Base-by-base conservation (phyloP, 92 coral and sea anemone genomes). In the Porites evermanni region DNA sequence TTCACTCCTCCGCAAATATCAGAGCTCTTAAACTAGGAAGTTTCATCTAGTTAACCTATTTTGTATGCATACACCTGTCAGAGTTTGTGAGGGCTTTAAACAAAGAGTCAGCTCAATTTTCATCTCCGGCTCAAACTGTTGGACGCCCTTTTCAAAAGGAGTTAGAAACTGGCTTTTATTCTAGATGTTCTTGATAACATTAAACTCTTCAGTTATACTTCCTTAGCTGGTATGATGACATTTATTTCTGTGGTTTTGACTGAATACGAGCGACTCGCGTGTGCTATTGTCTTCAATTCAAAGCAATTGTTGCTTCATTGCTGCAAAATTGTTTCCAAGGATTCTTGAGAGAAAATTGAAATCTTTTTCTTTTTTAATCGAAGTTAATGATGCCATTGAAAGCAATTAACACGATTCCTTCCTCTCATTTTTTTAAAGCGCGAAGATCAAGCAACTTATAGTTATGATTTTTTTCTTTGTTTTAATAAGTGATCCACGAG, bases 51-150 rank as follows among this genome's bases (percentile, higher is more conserved):
- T 38, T 38, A 38, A 38, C 6, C 47, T 38, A 38, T 38, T 38
- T 38, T 38, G 47, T 38, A 38, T 38, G 47, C 47, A 38, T 38
- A 38, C 47, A 38, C 47, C 47, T 38, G 47, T 38, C 47, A 38
- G 47, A 38, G 47, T 20, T 7, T n/a, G 18, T 18, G 21, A 16
- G 17, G 66, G 66, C 66, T 14, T 63, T 14, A 63, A 9, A 54
- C 60, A 54, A 54, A 7, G 60, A 32, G 47, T 38, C 47, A 38
- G 47, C 5, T 4, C 2, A 8, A 9, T 59, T 63, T 74, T 51
- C 78, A 74, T 74, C 78, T 74, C 78, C 78, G 78, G 78, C 18
- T 5, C 24, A 51, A 60, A 7, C 64, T 19, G 53, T 74, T 32
- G 78, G 78, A 74, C 19, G 21, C 64, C 78, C 29, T 74, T 53